Evolutionary conservation across 2,113 vertebrate genomes (phyloP).

Genomic region (Ammodytes marinus): DNA sequence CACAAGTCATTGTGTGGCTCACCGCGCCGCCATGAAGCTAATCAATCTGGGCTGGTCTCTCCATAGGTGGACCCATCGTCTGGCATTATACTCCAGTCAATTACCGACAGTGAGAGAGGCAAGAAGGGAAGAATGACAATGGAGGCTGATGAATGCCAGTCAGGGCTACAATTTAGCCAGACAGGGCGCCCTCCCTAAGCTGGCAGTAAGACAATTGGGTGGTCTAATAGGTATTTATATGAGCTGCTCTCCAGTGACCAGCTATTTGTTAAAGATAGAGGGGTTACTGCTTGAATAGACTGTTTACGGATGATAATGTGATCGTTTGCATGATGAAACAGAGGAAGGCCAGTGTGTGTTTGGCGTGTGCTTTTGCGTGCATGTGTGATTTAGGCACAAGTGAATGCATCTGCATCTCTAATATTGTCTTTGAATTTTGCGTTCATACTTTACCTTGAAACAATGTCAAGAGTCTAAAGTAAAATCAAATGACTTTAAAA

Average conservation of each 20-base stretch:
- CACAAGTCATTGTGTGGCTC: constrained; percentile 49
- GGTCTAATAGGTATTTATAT: constrained; percentile 84
- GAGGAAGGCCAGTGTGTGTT: constrained; percentile 22
- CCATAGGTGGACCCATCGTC: constrained; percentile 78
- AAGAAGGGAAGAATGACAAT: constrained; percentile 74
- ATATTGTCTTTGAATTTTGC: constrained; percentile 26
- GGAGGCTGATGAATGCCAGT: constrained; percentile 81
- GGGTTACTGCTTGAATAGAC: constrained; percentile 71
- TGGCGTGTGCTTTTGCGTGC: constrained; percentile 6
- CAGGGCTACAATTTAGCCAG: constrained; percentile 76
- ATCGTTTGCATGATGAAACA: constrained; percentile 50
- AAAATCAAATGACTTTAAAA: constrained; percentile 37
- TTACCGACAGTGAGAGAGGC: constrained; percentile 77
- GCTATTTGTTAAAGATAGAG: constrained; percentile 76
- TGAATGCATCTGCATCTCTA: constrained; percentile 15
- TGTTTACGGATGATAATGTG: constrained; percentile 51
- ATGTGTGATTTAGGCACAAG: constrained; percentile 12
- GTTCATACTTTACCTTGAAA: constrained; percentile 34
- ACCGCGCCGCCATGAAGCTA: constrained; percentile 36
- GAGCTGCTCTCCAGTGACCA: constrained; percentile 62
- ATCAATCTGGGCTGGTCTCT: constrained; percentile 77
- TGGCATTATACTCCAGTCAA: constrained; percentile 83
- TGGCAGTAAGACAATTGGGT: constrained; percentile 82
- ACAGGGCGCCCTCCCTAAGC: constrained; percentile 60
- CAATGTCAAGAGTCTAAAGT: constrained; percentile 3